Percentiles rank a stretch among this genome's conserved stretches.
These are phyloP conservation scores for Pluvialis apricaria DNA, from an alignment of 2,113 vertebrate genomes.

Conservation along the genomic window DNA sequence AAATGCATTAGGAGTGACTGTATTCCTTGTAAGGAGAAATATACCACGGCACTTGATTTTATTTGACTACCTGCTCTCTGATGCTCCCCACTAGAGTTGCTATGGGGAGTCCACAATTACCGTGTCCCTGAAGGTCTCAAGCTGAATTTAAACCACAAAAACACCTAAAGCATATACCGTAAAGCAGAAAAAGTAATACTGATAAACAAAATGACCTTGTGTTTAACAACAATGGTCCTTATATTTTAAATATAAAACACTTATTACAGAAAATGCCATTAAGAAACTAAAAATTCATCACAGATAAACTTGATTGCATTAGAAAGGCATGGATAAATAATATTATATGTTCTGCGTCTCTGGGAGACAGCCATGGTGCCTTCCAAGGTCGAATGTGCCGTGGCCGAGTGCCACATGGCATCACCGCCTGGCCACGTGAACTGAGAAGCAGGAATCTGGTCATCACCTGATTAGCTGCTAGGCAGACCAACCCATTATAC, in stretches of 20 bases:
- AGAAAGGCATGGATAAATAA: background rate
- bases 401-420: conserved; percentile 22
- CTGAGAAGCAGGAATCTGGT: background rate
- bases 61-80: background rate
- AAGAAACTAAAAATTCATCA: background rate
- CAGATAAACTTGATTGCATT: background rate
- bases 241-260: background rate
- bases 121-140: background rate
- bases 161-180: background rate
- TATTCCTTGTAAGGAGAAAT: background rate
- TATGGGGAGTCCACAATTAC: background rate
- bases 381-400: background rate
- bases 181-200: background rate
- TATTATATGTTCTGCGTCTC: background rate
- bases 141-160: background rate
- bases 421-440: background rate
- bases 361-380: background rate
- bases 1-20: background rate
- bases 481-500: background rate
- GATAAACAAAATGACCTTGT: background rate
- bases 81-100: background rate
- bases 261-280: background rate
- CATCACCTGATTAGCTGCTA: background rate
- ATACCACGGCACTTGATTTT: background rate
- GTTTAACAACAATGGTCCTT: background rate